Evolutionary conservation across 2,888 invertebrate species (phyloP).

Genomic region (Abscondita cerata): DNA sequence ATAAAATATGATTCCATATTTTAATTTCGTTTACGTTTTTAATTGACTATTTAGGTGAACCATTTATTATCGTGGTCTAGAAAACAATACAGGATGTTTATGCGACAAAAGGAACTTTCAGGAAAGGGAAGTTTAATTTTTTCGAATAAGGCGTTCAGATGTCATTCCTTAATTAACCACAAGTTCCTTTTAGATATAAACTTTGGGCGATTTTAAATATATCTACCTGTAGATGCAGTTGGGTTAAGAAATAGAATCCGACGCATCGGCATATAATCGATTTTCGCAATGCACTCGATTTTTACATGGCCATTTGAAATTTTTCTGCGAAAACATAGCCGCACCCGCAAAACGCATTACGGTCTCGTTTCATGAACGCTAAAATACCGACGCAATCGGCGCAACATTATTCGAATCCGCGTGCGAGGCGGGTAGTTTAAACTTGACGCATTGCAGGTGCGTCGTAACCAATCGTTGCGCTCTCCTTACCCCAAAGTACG

Average conservation of each 20-base stretch:
- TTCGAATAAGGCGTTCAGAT: no score
- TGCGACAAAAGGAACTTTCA: no score
- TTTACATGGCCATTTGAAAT: constrained; percentile 29
- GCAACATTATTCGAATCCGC: constrained; percentile 46
- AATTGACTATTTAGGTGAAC: no score
- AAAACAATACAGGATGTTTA: no score
- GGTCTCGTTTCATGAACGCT: constrained; percentile 40
- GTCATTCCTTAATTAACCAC: no score
- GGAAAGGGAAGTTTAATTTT: no score
- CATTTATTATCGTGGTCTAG: no score
- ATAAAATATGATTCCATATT: no score
- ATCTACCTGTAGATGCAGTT: not conserved
- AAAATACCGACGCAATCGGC: constrained; percentile 47
- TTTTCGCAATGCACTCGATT: constrained; percentile 20
- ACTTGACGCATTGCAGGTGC: constrained; percentile 89
- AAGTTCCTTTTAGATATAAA: no score
- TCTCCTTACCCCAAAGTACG: constrained; percentile 64
- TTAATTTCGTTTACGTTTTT: no score
- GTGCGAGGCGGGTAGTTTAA: constrained; percentile 52
- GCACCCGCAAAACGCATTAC: constrained; percentile 55
- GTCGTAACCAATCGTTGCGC: constrained; percentile 79
- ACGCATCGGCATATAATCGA: not conserved
- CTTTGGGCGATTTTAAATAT: no score
- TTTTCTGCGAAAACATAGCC: constrained; percentile 46
- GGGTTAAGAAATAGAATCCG: not conserved